phyloP scores from a whole-genome alignment of 2,113 vertebrate genomes.

The Gymnorhina tibicen region DNA sequence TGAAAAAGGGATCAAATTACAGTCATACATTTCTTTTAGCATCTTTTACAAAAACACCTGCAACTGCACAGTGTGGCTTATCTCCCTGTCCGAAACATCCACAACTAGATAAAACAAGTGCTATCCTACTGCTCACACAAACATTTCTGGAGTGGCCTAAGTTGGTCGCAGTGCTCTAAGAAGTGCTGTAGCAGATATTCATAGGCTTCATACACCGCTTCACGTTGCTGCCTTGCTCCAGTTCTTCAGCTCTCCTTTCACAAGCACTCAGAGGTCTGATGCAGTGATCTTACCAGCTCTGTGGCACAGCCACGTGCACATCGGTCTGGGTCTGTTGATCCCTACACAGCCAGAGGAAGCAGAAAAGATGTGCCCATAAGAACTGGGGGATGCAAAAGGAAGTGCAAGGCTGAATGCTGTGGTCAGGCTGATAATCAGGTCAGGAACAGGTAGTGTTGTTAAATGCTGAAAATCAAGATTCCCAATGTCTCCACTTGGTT shows the following conservation, averaged over 20 bases:
- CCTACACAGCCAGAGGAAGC: not conserved
- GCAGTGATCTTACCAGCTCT: not conserved
- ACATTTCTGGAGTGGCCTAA: not conserved
- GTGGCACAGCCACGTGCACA: not conserved
- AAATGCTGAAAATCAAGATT: not conserved
- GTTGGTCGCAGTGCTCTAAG: not conserved
- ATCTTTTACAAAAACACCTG: not conserved
- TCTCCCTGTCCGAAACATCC: not conserved
- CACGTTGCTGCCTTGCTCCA: rapidly evolving
- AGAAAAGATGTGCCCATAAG: not conserved
- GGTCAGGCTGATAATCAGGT: not conserved
- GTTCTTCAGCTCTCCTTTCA: not conserved
- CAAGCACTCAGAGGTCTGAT: not conserved
- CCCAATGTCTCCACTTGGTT: not conserved
- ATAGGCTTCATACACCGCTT: not conserved
- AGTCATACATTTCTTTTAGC: not conserved
- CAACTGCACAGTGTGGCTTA: not conserved
- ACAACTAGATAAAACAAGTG: not conserved
- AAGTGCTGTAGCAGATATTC: not conserved
- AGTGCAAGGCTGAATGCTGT: not conserved
- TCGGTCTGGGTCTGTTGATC: not conserved
- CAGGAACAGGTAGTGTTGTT: not conserved
- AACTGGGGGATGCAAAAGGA: not conserved
- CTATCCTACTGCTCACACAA: not conserved
- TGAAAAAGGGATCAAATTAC: not conserved